Percentiles rank a stretch among this genome's conserved stretches.
Evolutionary conservation across 2,113 vertebrate genomes (phyloP).

Genomic region (Marmota flaviventris): DNA sequence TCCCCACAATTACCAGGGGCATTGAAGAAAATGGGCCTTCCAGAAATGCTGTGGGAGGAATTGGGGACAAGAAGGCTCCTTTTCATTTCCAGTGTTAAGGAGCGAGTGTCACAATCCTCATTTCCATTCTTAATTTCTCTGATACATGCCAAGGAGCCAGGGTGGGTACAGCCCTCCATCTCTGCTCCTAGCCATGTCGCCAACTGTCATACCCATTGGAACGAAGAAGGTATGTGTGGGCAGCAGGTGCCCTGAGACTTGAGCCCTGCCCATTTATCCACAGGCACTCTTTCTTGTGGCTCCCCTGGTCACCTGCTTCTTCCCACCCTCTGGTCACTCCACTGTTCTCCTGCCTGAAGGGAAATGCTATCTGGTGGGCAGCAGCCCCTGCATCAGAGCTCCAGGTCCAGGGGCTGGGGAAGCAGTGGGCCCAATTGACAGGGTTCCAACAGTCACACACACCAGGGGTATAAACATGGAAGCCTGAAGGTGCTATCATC

Average conservation of each 20-base stretch:
- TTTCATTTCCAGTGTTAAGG: background rate
- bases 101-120: background rate
- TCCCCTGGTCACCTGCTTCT: too few species aligned
- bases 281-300: background rate
- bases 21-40: background rate
- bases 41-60: rapidly evolving
- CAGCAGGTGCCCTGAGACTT: background rate
- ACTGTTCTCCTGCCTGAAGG: background rate
- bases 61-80: background rate
- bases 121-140: background rate
- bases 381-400: background rate
- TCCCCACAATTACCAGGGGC: background rate
- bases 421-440: background rate
- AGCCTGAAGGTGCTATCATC: background rate
- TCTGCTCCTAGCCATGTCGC: background rate
- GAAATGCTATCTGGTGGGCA: background rate
- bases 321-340: background rate
- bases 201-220: background rate
- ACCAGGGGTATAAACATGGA: background rate
- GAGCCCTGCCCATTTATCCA: background rate
- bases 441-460: background rate
- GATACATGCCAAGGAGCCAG: background rate
- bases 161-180: background rate
- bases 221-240: background rate
- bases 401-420: background rate